phyloP scores from a whole-genome alignment of 2,888 invertebrate genomes.

The Tipula vernalis region DNA sequence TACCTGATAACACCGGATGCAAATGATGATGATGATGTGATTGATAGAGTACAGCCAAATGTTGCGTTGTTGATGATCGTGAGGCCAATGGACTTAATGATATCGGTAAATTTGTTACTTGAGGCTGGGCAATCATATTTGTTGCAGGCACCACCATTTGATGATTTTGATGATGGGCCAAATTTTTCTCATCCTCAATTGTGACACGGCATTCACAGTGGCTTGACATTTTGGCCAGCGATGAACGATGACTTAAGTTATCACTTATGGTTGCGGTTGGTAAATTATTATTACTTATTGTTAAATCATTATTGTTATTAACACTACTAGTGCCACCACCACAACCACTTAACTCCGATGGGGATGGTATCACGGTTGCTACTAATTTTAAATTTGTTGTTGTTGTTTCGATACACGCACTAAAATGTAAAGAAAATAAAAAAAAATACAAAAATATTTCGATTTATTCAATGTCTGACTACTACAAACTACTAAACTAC shows the following conservation, averaged over 20 bases:
- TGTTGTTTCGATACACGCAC: constrained; percentile 19
- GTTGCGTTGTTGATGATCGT: constrained; percentile 16
- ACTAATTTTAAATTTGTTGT: constrained; percentile 17
- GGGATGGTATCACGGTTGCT: not conserved
- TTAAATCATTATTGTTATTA: constrained; percentile 17
- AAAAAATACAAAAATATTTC: not conserved
- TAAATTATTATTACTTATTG: not conserved
- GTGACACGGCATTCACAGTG: constrained; percentile 30
- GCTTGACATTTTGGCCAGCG: constrained; percentile 39
- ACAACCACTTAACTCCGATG: constrained; percentile 19
- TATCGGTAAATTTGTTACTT: not conserved
- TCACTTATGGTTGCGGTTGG: not conserved
- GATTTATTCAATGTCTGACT: not conserved
- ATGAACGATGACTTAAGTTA: constrained; percentile 40
- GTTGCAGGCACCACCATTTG: not conserved
- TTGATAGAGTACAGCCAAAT: constrained; percentile 34
- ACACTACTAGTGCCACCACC: constrained; percentile 20
- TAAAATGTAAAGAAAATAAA: not conserved
- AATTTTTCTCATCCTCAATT: constrained; percentile 27
- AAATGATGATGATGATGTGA: constrained; percentile 31
- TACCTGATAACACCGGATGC: constrained; percentile 32
- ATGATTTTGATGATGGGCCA: constrained; percentile 13
- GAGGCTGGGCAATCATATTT: not conserved
- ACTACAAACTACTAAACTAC: not conserved
- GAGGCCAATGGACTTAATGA: constrained; percentile 7